A percentile compares a stretch with the other conserved stretches of the same genome.
Evolutionary conservation across 2,888 invertebrate species (phyloP).

Genomic region (Miltochrista miniata): DNA sequence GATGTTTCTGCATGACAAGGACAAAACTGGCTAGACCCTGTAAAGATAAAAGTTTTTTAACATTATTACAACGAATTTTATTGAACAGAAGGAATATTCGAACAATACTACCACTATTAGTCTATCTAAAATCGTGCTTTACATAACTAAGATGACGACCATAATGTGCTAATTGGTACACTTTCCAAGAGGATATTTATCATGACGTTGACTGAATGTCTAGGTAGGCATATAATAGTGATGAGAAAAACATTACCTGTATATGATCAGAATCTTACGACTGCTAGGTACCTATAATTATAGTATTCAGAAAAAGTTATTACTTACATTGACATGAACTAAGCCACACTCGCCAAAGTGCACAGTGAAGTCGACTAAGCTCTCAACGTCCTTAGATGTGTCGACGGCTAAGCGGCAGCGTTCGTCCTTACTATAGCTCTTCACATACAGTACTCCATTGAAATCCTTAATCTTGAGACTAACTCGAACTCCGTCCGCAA

Average conservation of each 20-base stretch:
- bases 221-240: too few relatives aligned
- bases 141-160: too few relatives aligned
- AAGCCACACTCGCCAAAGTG: conserved; percentile 96
- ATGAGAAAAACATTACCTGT: too few relatives aligned
- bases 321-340: conserved; percentile 93
- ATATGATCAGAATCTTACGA: too few relatives aligned
- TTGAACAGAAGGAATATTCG: background rate
- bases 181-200: too few relatives aligned
- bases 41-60: conserved; percentile 28
- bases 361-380: conserved; percentile 92
- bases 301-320: background rate
- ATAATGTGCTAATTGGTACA: too few relatives aligned
- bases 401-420: conserved; percentile 93
- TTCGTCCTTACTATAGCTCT: conserved; percentile 97
- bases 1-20: conserved; percentile 97
- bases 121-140: too few relatives aligned
- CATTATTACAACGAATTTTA: background rate
- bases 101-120: too few relatives aligned
- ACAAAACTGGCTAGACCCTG: conserved; percentile 96
- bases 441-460: conserved; percentile 95
- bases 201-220: too few relatives aligned
- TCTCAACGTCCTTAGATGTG: conserved; percentile 87
- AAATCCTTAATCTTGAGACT: conserved; percentile 91
- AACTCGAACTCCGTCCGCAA: conserved; percentile 96
- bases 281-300: too few relatives aligned